A percentile compares a stretch with the other conserved stretches of the same genome.
Evolutionary conservation across 2,888 invertebrate genomes (phyloP).

Genomic region (Hemistola chrysoprasaria): DNA sequence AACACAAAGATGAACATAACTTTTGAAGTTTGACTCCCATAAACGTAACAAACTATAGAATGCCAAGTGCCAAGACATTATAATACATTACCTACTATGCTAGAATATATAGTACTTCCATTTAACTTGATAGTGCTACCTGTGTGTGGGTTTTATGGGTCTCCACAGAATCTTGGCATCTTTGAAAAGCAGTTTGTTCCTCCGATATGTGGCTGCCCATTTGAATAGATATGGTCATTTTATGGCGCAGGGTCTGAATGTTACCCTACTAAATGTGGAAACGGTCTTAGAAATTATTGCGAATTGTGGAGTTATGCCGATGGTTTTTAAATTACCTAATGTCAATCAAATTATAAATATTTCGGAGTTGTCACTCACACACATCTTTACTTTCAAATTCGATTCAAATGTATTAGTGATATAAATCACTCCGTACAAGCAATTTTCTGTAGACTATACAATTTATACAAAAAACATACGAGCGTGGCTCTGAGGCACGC

Average conservation of each 20-base stretch:
- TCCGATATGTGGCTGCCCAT: constrained; percentile 4
- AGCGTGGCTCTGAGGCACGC: too few relatives aligned
- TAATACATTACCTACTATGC: constrained; percentile 15
- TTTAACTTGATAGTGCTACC: constrained; percentile 24
- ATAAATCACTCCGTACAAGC: too few relatives aligned
- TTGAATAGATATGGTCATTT: constrained; percentile 1
- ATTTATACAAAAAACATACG: too few relatives aligned
- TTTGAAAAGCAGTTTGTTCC: constrained; percentile 8
- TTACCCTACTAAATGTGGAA: not conserved
- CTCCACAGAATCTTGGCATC: constrained; percentile 5
- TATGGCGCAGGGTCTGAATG: not conserved
- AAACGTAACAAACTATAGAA: constrained; percentile 1
- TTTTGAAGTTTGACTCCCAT: not conserved
- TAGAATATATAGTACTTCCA: constrained; percentile 21
- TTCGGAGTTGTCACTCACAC: too few relatives aligned
- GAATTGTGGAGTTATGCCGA: too few relatives aligned
- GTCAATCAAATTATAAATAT: too few relatives aligned
- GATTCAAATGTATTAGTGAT: too few relatives aligned
- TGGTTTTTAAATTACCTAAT: not conserved
- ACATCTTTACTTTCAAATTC: too few relatives aligned
- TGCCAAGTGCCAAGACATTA: constrained; percentile 15
- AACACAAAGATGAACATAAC: not conserved
- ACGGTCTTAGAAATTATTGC: too few relatives aligned
- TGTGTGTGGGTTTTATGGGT: constrained; percentile 24
- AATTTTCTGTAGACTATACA: too few relatives aligned